phyloP scores from a whole-genome alignment of 37 sponge, comb jelly and placozoan species.

The Aphrocallistes beatrix region DNA sequence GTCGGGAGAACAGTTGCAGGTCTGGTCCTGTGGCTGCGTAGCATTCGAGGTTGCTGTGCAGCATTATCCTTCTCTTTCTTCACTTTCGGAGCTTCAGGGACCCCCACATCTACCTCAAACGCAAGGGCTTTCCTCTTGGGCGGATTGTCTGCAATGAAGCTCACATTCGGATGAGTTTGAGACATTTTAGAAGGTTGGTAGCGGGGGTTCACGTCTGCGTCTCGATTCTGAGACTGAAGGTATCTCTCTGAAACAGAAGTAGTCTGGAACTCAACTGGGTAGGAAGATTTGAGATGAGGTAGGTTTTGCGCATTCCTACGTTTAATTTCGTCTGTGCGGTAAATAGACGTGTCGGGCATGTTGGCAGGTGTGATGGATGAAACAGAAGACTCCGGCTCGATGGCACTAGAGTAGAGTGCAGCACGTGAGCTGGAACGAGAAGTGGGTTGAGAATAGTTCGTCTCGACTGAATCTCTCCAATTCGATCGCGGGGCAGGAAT shows the following conservation, averaged over 20 bases:
- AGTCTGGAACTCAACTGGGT: slow-evolving; percentile 55
- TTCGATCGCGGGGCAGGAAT: neutral
- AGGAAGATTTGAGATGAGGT: slow-evolving; percentile 59
- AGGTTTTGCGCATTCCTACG: slow-evolving; percentile 34
- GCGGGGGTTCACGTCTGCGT: neutral
- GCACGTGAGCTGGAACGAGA: neutral
- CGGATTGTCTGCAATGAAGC: neutral
- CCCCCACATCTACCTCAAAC: neutral
- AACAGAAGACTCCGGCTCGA: neutral
- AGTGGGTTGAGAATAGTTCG: neutral
- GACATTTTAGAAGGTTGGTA: neutral
- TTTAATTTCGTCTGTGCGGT: slow-evolving; percentile 40
- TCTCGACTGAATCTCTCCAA: neutral
- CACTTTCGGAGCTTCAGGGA: neutral
- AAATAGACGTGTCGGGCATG: neutral
- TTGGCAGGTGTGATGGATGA: neutral
- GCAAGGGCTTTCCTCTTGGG: neutral
- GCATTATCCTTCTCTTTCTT: neutral
- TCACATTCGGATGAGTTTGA: neutral
- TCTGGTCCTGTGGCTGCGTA: neutral
- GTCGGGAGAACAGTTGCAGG: neutral
- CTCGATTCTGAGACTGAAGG: neutral
- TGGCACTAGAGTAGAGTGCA: neutral
- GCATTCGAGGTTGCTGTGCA: neutral
- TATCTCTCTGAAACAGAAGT: neutral